These are phyloP conservation scores for Pyrgus malvae DNA, from an alignment of 2,888 invertebrate genomes.

Conservation along the genomic window DNA sequence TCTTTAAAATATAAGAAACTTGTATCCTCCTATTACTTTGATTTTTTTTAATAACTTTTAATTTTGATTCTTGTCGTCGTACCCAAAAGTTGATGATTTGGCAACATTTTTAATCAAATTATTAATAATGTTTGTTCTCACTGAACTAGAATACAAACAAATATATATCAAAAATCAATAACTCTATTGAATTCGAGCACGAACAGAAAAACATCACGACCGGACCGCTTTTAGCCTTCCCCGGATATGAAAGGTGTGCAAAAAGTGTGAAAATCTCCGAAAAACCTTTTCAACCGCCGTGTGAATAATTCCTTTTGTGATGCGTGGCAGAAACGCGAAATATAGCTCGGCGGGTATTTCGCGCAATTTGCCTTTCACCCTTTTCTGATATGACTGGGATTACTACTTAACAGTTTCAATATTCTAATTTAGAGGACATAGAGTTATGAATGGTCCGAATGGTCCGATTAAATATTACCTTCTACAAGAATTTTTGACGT, in stretches of 20 bases:
- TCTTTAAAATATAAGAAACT: no score
- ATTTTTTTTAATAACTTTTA: no score
- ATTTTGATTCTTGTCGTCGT: no score
- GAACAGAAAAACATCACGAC: background rate
- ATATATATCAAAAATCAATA: background rate
- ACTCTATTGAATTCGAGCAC: background rate
- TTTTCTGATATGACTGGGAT: slow-evolving; percentile 1
- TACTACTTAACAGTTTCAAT: background rate
- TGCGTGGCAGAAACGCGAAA: slow-evolving; percentile 23
- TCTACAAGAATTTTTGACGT: no score
- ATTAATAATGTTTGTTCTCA: no score
- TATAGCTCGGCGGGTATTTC: slow-evolving; percentile 8
- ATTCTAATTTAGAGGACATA: no score
- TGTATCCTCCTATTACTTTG: no score
- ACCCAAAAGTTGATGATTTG: no score
- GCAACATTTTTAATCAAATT: no score
- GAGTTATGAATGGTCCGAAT: no score
- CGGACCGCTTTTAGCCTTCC: slow-evolving; percentile 6
- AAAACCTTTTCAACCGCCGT: slow-evolving; percentile 24
- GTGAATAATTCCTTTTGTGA: slow-evolving; percentile 29
- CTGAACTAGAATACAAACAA: no score
- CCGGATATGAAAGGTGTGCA: slow-evolving; percentile 19
- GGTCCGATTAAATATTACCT: no score
- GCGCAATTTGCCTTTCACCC: slow-evolving; percentile 10
- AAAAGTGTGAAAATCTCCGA: slow-evolving; percentile 21